phyloP scores from a whole-genome alignment of 2,888 invertebrate species.

The Ctena decussata region DNA sequence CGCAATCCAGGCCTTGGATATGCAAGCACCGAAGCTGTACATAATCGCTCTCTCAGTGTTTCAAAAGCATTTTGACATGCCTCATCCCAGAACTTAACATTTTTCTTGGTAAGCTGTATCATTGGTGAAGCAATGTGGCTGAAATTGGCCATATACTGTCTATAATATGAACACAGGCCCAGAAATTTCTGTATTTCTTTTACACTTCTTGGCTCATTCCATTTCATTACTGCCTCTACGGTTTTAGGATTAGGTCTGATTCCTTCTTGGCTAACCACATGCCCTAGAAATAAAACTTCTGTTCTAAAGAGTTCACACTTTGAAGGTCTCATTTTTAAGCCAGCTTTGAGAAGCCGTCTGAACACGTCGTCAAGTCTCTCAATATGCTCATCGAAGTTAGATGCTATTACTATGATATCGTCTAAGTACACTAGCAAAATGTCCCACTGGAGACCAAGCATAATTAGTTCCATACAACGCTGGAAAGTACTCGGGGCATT shows the following conservation, averaged over 20 bases:
- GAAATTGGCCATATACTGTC: slow-evolving; percentile 23
- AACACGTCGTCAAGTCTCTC: slow-evolving; percentile 56
- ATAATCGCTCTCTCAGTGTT: slow-evolving; percentile 22
- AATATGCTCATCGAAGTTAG: slow-evolving; percentile 48
- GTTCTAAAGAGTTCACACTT: slow-evolving; percentile 47
- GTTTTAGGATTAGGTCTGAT: slow-evolving; percentile 35
- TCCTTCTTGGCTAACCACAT: slow-evolving; percentile 39
- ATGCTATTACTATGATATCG: slow-evolving; percentile 27
- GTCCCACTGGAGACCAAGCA: slow-evolving; percentile 33
- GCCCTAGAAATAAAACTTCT: slow-evolving; percentile 54
- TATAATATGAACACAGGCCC: slow-evolving; percentile 52
- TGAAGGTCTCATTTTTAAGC: slow-evolving; percentile 48
- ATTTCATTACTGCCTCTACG: slow-evolving; percentile 38
- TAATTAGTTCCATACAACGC: slow-evolving; percentile 27
- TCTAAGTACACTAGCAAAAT: slow-evolving; percentile 40
- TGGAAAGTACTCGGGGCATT: slow-evolving; percentile 11
- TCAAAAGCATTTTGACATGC: slow-evolving; percentile 39
- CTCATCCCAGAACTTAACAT: slow-evolving; percentile 40
- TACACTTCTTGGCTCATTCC: slow-evolving; percentile 25
- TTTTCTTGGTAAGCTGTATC: slow-evolving; percentile 28
- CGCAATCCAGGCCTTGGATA: slow-evolving; percentile 27
- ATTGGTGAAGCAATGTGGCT: slow-evolving; percentile 31
- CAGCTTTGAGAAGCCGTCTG: slow-evolving; percentile 23
- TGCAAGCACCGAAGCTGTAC: slow-evolving; percentile 35
- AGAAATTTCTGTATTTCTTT: slow-evolving; percentile 30